phyloP scores from a whole-genome alignment of 2,888 invertebrate genomes.

The Nipponacmea schrenckii region DNA sequence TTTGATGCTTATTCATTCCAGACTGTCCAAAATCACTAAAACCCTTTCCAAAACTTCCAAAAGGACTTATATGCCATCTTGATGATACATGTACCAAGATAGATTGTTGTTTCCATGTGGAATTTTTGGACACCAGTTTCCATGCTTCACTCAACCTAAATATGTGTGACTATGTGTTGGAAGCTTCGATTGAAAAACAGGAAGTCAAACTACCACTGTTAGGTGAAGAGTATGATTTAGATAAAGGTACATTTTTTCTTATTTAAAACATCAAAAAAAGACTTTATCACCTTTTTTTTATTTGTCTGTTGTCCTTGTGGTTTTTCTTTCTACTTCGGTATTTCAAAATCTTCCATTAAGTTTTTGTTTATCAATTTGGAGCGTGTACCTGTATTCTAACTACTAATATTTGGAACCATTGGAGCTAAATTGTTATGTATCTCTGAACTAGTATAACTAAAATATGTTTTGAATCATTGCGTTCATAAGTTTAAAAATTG shows the following conservation, averaged over 20 bases:
- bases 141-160: constrained; percentile 27
- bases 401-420: no score
- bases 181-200: constrained; percentile 19
- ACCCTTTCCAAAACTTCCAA: constrained; percentile 29
- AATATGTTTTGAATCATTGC: no score
- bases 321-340: no score
- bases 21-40: constrained; percentile 19
- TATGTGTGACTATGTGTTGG: constrained; percentile 26
- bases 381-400: no score
- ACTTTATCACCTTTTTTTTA: no score
- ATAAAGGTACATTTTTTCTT: neutral
- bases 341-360: no score
- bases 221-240: neutral
- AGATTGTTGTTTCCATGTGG: constrained; percentile 35
- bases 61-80: constrained; percentile 29
- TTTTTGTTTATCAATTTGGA: no score
- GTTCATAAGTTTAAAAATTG: no score
- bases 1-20: constrained; percentile 9
- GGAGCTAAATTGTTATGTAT: no score
- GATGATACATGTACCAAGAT: constrained; percentile 33
- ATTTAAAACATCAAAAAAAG: no score
- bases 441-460: no score
- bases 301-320: no score
- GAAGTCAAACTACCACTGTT: constrained; percentile 1
- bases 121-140: constrained; percentile 24